Evolutionary conservation across 2,113 vertebrate species (phyloP), one percentile per base, ranked within the genome.

Genomic region (Sorex fumeus): DNA sequence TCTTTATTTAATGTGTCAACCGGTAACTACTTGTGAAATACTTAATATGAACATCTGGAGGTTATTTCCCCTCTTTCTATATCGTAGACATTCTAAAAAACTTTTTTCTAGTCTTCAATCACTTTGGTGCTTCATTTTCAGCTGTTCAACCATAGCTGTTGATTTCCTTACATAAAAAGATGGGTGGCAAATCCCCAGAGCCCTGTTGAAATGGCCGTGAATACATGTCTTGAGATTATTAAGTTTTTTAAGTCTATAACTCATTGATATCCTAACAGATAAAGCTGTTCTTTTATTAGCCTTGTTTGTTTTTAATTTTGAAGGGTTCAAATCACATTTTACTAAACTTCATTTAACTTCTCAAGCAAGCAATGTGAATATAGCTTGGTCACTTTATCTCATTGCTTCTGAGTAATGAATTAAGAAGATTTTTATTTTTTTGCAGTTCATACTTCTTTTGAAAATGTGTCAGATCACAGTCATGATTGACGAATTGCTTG

Each of bases 271-370:
- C 94, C 91, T 79, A 32, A 60, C 95, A 91, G 94, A 96, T 94
- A 60, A 95, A 91, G 69, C 57, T 84, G 69, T 87, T 95, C 83
- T 67, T 67, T 95, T 95, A 89, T 89, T 94, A 95, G 88, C 57
- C 64, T 94, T 94, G 91, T 94, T 97, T 91, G 88, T 94, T 96
- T 96, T 96, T 96, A 93, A 96, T 96, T 96, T 96, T 90, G 64
- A 83, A 86, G 75, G 30, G n/a, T 89, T 86, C 4, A 91, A 90
- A 92, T 95, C 90, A 81, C 67, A 92, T 95, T 96, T 88, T 95
- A 94, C 95, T 95, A 95, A 96, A 97, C 83, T 88, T 93, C 86
- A 80, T 92, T 60, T 95, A 91, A 85, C 74, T 93, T 96, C 45
- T 84, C 67, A 40, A 83, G 83, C 36, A 76, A 95, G 72, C 62